Base-by-base conservation (phyloP, 2,888 invertebrate species). In the Cryptocephalus moraei region DNA sequence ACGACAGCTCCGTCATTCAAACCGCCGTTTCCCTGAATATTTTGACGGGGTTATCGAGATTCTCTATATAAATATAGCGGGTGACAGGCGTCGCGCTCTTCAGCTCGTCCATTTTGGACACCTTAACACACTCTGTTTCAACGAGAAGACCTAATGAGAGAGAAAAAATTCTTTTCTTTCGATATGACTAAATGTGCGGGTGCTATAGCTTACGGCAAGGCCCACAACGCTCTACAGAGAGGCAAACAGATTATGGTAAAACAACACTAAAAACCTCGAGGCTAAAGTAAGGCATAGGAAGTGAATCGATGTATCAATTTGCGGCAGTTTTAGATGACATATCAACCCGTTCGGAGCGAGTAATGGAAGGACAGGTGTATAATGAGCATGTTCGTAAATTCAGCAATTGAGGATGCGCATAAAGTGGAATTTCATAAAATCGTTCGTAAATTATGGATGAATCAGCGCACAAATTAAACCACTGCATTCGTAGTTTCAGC, bases 11-110 rank as follows among this genome's bases (percentile, higher is more conserved):
- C 36, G 6, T 11, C 31, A 22, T 32, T 67, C 62, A 71, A 50
- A 71, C 70, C 22, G 71, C 66, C 42, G 71, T 70, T 63, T 71
- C 71, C 51, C 68, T 64, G 58, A 71, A 70, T 53, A 71, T 64
- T 61, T 71, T 70, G 32, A 70, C 64, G 9, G 71, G 68, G 52
- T 68, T 68, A 53, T 69, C 62, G 47, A 69, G 63, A 55, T 68
- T 69, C 58, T 67, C 63, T 53, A 71, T 69, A 55, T 67, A 70
- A 61, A 71, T 67, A 55, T 68, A 71, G 52, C 64, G 64, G 44
- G 64, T 64, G 32, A 62, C 59, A 32, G 61, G 56, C 52, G 63
- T 62, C 52, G 61, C 57, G 50, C 63, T 62, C 50, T 62, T 57
- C 47, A 62, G 57, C 49, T 63, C 65, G 53, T 64, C 62, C 43